Base-by-base conservation (phyloP, 2,888 invertebrate species). In the Sminthurinus aureus region DNA sequence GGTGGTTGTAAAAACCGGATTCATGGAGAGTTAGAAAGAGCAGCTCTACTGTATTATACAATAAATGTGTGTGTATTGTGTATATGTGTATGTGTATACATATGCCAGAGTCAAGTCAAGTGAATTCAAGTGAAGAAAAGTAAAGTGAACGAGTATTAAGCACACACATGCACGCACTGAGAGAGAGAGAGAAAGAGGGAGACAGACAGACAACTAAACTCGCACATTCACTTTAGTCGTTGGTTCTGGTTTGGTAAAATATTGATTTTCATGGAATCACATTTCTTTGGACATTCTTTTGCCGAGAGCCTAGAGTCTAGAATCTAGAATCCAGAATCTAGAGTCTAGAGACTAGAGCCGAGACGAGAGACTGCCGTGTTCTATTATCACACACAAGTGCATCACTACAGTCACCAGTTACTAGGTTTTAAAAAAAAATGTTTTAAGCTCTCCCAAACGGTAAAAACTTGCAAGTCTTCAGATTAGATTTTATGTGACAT, bases 251-350 rank as follows among this genome's bases (percentile, higher is more conserved):
- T 51, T 76, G 51, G 15, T 76, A n/a, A 51, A 38, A 76, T 76
- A 76, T 76, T 76, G 75, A 76, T 76, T 76, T 76, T 76, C 50
- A 76, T 38, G 38, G 75, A 76, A 51, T 51, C 75, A 51, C 75
- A 76, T 76, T 76, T 76, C 51, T 51, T 51, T 38, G 51, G 51
- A 76, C 50, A 51, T 67, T 67, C 67, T n/a, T 76, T 38, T 76
- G 51, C 75, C 51, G n/a, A 4, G 38, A 38, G 38, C 6, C 38
- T 38, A 4, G 38, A 38, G 38, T 38, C 38, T 6, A 4, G 3
- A 38, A 6, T 4, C 38, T 38, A 38, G 38, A 38, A n/a, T n/a
- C n/a, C n/a, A 4, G 38, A 38, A 6, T 38, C 38, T 38, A 4
- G 38, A 38, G 38, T 38, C 38, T 6, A 4, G 3, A 38, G 38